Evolutionary conservation across 2,113 vertebrate genomes (phyloP), one percentile per base, ranked within the genome.

Genomic region (Nicator chloris): DNA sequence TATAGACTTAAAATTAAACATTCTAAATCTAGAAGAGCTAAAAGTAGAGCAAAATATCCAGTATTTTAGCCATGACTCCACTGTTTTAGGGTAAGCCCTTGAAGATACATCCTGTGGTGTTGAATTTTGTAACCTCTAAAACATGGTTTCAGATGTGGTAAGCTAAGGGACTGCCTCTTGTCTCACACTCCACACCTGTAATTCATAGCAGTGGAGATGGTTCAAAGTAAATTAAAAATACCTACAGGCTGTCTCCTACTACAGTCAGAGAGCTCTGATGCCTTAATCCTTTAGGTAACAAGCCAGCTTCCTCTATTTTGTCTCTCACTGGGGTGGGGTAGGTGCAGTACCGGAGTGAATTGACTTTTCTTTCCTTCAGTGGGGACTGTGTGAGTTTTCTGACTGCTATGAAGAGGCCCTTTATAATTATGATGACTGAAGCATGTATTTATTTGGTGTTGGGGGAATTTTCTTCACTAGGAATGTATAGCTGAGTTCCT

Each of bases 351-450:
- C 76, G 35, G 35, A 93, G 37, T 86, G 71, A 96, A 94, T 73
- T 70, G 39, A 35, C 42, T 86, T 88, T 94, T 94, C 68, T 77
- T 90, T 75, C 60, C 33, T 65, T 92, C 90, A 73, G 59, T 65
- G 26, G 18, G 26, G 15, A 57, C 66, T 94, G 30, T 90, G 54
- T 68, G 54, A 85, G 53, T 92, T 82, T 82, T 90, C 59, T 93
- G 63, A 53, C 75, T 81, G 79, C 47, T 66, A 54, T 93, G 91
- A 96, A 97, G 88, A 90, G 86, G 63, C 19, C 88, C 88, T 95
- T 96, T 88, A 81, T 97, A 94, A 83, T 39, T 68, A 10, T 5
- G 39, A 56, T 22, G 66, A 31, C 75, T 80, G 75, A 88, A 80
- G 45, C 11, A 39, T 6, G 42, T 56, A 86, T 94, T 96, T 94